Base-by-base conservation (phyloP, 2,797 vertebrate species). In the Schizopygopsis malacanthus region DNA sequence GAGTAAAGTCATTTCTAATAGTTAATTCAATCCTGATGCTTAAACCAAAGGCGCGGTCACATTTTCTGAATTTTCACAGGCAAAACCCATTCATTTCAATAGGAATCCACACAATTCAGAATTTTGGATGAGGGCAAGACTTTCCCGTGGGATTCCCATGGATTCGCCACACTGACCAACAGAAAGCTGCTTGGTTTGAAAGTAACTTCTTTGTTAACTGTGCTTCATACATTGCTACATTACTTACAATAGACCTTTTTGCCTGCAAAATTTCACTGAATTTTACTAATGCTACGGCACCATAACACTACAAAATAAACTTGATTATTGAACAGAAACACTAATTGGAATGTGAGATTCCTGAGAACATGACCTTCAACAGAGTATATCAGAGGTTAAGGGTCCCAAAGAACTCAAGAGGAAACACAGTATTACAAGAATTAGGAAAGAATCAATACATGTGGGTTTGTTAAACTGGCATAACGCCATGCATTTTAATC, bases 341-440 rank as follows among this genome's bases (percentile, higher is more conserved):
- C 41, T 15, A 37, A 37, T 50, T 47, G 39, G 4, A 77, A 78
- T 25, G 59, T 54, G 22, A 84, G 15, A 43, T 84, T 54, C 16
- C 22, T 77, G 73, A 84, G 73, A 84, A 78, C 82, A 84, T 78
- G 82, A 52, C 82, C 61, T 77, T 84, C 61, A 12, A 50, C 9
- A 4, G 20, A 10, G n/a, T 39, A 67, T 67, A 37, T 25, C 28
- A 37, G 20, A 25, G 15, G 28, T 65, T 65, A 83, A 37, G 13
- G 59, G 43, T 83, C 45, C 52, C 20, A 83, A 13, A 83, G 9
- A 65, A 25, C 59, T 71, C 50, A 41, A 43, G 22, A 76, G 13
- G 10, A 69, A 39, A 28, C 4, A 56, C 22, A 43, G 67, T 63
- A 37, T 75, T 50, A 75, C 7, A 83, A 76, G 9, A 63, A 76